Evolutionary conservation across 2,888 invertebrate genomes (phyloP).

Genomic region (Caenorhabditis imperialis): DNA sequence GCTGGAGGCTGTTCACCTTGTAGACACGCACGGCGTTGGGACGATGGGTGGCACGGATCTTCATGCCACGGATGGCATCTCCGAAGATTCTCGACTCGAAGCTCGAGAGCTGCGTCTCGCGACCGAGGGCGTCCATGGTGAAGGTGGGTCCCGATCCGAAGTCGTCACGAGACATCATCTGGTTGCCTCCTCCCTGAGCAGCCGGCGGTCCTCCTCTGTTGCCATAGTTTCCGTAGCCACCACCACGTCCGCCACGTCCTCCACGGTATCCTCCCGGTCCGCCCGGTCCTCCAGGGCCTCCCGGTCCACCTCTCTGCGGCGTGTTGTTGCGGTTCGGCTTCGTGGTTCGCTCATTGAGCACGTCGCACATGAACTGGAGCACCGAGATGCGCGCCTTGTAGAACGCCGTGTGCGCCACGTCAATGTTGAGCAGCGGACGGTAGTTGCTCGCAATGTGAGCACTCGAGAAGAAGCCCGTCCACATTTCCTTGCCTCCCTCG

Average conservation of each 20-base stretch:
- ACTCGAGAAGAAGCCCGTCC: constrained; percentile 77
- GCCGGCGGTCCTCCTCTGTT: constrained; percentile 21
- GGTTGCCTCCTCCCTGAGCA: background rate
- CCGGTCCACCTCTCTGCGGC: constrained; percentile 19
- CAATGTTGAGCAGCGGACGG: constrained; percentile 71
- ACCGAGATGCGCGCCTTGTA: constrained; percentile 71
- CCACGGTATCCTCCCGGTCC: constrained; percentile 42
- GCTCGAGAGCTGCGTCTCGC: constrained; percentile 62
- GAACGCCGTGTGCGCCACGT: constrained; percentile 74
- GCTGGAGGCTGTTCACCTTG: constrained; percentile 70
- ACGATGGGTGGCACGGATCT: constrained; percentile 69
- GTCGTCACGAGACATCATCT: constrained; percentile 25
- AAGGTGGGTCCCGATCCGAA: constrained; percentile 43
- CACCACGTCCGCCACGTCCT: constrained; percentile 36
- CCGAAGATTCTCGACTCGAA: constrained; percentile 64
- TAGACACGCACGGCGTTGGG: constrained; percentile 71
- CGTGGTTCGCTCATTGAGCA: constrained; percentile 63
- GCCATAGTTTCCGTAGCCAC: constrained; percentile 40
- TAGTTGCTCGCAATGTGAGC: constrained; percentile 70
- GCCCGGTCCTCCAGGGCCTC: constrained; percentile 37
- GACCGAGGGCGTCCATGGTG: constrained; percentile 56
- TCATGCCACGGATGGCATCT: constrained; percentile 70
- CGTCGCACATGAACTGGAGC: constrained; percentile 75
- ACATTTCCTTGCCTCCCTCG: constrained; percentile 76
- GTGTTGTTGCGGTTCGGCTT: constrained; percentile 33